phyloP scores from a whole-genome alignment of 2,113 vertebrate species.

The Microtus oregoni region DNA sequence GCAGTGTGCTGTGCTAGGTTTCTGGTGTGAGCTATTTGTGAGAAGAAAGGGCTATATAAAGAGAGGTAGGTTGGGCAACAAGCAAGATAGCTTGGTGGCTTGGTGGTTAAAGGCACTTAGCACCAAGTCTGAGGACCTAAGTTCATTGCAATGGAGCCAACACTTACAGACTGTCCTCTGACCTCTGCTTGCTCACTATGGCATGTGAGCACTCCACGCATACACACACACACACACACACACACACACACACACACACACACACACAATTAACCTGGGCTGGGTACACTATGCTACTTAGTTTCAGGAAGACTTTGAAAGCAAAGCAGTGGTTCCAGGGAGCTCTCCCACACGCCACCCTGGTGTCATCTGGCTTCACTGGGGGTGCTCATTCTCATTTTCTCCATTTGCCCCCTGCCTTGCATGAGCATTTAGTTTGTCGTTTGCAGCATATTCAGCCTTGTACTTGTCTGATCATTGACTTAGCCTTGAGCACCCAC shows the following conservation, averaged over 20 bases:
- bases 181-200: neutral
- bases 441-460: neutral
- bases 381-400: neutral
- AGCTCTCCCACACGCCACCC: rapidly evolving
- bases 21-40: neutral
- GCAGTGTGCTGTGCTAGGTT: neutral
- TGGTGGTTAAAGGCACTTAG: neutral
- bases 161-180: neutral
- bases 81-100: neutral
- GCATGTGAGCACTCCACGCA: no score
- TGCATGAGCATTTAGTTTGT: neutral
- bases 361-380: neutral
- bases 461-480: neutral
- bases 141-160: neutral
- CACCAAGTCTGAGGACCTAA: neutral
- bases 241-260: neutral
- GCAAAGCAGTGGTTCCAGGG: no score
- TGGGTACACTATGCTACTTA: neutral
- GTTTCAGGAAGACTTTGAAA: neutral
- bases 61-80: neutral
- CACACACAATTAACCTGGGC: neutral
- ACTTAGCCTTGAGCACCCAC: neutral
- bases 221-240: neutral
- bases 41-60: neutral
- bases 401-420: neutral